Evolutionary conservation across 35 echinoderm and acorn worm species (phyloP).

Genomic region (Antedon bifida): DNA sequence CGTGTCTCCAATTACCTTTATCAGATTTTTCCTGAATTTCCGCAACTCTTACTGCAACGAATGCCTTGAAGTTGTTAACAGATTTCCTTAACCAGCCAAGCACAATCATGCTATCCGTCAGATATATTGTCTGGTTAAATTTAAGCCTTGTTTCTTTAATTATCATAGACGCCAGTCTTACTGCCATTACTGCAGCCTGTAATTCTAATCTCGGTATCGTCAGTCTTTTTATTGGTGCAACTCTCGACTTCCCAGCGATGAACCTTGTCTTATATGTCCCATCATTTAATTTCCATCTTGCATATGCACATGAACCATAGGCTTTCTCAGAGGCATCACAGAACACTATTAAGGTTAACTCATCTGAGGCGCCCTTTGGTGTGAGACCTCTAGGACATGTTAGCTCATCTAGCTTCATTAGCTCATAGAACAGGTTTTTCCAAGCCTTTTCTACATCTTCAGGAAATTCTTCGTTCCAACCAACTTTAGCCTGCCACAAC

Average conservation of each 20-base stretch:
- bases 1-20: background rate
- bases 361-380: background rate
- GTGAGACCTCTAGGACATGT: conserved; percentile 16
- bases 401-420: background rate
- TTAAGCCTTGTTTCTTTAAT: background rate
- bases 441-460: too few relatives aligned
- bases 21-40: conserved; percentile 6
- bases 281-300: background rate
- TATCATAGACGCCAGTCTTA: background rate
- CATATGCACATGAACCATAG: conserved; percentile 7
- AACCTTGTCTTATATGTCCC: background rate
- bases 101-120: background rate
- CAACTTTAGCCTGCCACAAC: too few relatives aligned
- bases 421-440: background rate
- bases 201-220: background rate
- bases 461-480: too few relatives aligned
- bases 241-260: background rate
- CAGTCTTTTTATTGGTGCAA: background rate
- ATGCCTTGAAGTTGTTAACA: background rate
- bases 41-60: background rate
- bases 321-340: conserved; percentile 34
- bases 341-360: conserved; percentile 4
- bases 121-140: background rate
- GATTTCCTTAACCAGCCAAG: background rate
- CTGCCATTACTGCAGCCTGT: background rate